phyloP scores from a whole-genome alignment of 1,140 invertebrate species.

The Pseudomyrmex flavicornis region DNA sequence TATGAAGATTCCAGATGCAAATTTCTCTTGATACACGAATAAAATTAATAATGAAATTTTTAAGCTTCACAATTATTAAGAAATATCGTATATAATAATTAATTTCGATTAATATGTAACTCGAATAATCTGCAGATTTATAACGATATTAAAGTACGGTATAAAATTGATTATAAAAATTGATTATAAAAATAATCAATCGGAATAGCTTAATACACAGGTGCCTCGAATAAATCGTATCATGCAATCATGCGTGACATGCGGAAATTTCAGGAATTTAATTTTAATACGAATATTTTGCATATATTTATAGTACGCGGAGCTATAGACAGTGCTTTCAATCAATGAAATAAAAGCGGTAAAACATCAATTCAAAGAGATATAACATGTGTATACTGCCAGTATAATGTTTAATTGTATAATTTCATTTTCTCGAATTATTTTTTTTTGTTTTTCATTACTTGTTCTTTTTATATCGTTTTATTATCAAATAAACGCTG shows the following conservation, averaged over 20 bases:
- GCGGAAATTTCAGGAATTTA: constrained; percentile 20
- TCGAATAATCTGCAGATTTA: constrained; percentile 25
- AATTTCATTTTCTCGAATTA: not conserved
- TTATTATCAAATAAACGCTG: not conserved
- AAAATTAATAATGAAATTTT: constrained; percentile 17
- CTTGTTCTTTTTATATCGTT: not conserved
- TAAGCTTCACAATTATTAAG: not conserved
- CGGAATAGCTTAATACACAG: not conserved
- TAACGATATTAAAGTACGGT: not conserved
- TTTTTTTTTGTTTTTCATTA: not conserved
- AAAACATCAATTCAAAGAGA: not conserved
- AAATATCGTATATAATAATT: not conserved
- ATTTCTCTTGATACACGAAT: not conserved
- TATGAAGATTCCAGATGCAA: not conserved
- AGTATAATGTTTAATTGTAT: constrained; percentile 37
- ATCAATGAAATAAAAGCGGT: constrained; percentile 19
- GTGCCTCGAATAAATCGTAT: constrained; percentile 2
- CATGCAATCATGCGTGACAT: constrained; percentile 4
- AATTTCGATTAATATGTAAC: constrained; percentile 16
- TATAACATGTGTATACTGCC: no score
- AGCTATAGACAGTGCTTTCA: not conserved
- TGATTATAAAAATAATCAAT: constrained; percentile 38
- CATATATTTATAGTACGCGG: constrained; percentile 2
- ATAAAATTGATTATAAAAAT: no score
- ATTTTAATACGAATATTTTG: constrained; percentile 54